Percentiles rank a stretch among this genome's conserved stretches.
phyloP scores from a whole-genome alignment of 2,888 invertebrate species.

The Chirona hameri region DNA sequence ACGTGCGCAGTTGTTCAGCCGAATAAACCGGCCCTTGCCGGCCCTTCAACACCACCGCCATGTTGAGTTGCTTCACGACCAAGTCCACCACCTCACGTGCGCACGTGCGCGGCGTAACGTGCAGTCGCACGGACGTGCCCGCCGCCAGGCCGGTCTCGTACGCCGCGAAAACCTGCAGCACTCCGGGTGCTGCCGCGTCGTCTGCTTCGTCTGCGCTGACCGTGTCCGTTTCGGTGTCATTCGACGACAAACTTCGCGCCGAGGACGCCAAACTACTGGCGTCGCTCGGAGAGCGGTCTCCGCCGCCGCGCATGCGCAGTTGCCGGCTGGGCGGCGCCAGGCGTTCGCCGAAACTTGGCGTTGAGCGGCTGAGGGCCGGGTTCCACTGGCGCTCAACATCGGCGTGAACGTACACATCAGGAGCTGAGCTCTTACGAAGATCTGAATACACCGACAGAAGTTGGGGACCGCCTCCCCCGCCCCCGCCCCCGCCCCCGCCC shows the following conservation, averaged over 20 bases:
- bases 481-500: no score
- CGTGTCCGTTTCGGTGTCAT: slow-evolving; percentile 41
- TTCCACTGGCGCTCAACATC: not conserved
- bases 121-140: slow-evolving; percentile 88
- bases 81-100: slow-evolving; percentile 92
- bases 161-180: slow-evolving; percentile 84
- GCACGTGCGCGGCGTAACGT: slow-evolving; percentile 87
- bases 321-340: slow-evolving; percentile 6
- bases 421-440: slow-evolving; percentile 9
- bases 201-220: slow-evolving; percentile 37
- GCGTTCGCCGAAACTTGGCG: slow-evolving; percentile 35
- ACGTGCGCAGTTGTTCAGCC: slow-evolving; percentile 73
- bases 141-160: slow-evolving; percentile 91
- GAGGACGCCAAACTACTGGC: slow-evolving; percentile 40
- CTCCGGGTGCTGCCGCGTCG: slow-evolving; percentile 39
- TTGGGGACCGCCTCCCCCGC: no score
- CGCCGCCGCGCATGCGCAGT: slow-evolving; percentile 38
- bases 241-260: slow-evolving; percentile 38
- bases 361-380: slow-evolving; percentile 13
- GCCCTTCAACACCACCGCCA: slow-evolving; percentile 79
- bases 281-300: slow-evolving; percentile 41
- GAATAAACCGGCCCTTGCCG: slow-evolving; percentile 76
- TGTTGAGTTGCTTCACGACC: slow-evolving; percentile 91
- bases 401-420: slow-evolving; percentile 13
- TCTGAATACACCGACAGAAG: not conserved